Evolutionary conservation across 2,888 invertebrate species (phyloP), one percentile per base, ranked within the genome.

Genomic region (Autographa gamma): DNA sequence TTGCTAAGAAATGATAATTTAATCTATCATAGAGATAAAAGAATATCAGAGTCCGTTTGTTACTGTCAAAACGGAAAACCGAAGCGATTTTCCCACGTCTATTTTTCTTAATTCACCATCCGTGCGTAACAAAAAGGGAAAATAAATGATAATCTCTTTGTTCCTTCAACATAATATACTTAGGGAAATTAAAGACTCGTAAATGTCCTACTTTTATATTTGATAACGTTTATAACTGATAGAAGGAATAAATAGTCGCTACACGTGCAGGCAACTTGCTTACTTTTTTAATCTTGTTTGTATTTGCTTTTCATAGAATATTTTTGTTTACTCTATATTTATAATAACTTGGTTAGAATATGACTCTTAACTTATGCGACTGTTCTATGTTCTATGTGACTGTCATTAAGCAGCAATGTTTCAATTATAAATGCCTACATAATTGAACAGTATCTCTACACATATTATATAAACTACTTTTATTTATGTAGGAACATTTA

Each of bases 161-260:
- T 64, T 18, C 60, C 54, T 34, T 14, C 3, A 41, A 41, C 18
- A 18, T 25, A 66, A 48, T 60, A 43, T 34, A 25, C 38, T 67
- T 52, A 52, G 11, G 25, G 16, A 66, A 66, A 72, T 77, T 72
- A 77, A 9, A 66, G 31, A 64, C 63, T 60, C 52, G 48, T 34
- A 9, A 60, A 41, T 72, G 52, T 18, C 48, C 54, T 18, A 19
- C 48, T 52, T 77, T 48, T 32, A 41, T 73, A 48, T 60, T 64
- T 43, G n/a, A 61, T 14, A 25, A 25, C 25, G 25, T 25, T 25
- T 25, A 25, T 25, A 58, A 19, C 19, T 54, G 54, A 25, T 56
- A 25, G 54, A 19, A 19, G 14, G 14, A 11, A 56, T 56, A 54
- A 16, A 16, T 43, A 43, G 16, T 14, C 16, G 43, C 16, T 16